Percentiles rank a stretch among this genome's conserved stretches.
Conservation (phyloP, 2,113 vertebrate genomes). For the Cacatua alba region DNA sequence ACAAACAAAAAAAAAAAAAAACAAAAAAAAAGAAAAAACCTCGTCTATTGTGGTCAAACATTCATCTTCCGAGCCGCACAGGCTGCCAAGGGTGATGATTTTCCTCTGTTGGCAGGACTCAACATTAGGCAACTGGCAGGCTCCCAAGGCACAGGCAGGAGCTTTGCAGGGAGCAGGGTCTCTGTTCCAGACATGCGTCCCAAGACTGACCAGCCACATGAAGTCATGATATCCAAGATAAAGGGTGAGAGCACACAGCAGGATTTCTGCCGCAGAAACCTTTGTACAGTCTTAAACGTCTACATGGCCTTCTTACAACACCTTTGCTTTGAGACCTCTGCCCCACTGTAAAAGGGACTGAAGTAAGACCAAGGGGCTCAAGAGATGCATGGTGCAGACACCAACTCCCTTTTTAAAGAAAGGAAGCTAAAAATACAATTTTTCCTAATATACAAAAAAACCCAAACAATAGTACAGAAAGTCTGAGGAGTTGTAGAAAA, state of each 20-base stretch:
- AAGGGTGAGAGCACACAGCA: background rate
- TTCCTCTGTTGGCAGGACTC: background rate
- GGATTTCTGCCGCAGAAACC: background rate
- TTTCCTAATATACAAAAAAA: background rate
- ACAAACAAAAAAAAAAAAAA: background rate
- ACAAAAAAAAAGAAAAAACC: too few relatives aligned
- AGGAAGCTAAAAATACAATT: background rate
- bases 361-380: background rate
- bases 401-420: background rate
- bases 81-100: background rate
- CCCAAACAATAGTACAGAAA: background rate
- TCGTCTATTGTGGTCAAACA: background rate
- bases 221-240: background rate
- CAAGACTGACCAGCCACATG: background rate
- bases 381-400: background rate
- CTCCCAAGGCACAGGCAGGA: background rate
- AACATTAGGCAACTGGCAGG: background rate
- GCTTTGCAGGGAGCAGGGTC: background rate
- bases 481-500: background rate
- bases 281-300: background rate
- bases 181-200: background rate
- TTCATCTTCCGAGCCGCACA: background rate
- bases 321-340: background rate
- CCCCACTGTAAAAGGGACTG: background rate
- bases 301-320: background rate